Percentiles rank a stretch among this genome's conserved stretches.
phyloP scores from a whole-genome alignment of 1,140 invertebrate genomes.

The Platorchestia sp. region DNA sequence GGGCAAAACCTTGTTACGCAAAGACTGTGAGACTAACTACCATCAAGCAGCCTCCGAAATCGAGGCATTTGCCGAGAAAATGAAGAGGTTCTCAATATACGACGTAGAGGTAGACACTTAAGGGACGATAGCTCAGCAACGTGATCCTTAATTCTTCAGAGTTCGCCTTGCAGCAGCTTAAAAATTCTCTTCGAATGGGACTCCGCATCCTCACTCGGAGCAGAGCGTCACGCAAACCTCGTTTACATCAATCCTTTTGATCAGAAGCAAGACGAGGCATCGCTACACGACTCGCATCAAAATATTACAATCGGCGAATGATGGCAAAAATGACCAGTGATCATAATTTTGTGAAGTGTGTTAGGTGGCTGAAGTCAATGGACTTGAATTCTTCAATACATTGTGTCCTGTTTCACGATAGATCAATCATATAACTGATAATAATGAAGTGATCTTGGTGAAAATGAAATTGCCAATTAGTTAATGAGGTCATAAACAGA shows the following conservation, averaged over 20 bases:
- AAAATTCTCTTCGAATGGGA: not conserved
- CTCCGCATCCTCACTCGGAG: not conserved
- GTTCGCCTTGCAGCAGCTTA: not conserved
- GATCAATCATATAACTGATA: too few relatives aligned
- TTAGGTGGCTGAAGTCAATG: not conserved
- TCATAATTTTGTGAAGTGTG: not conserved
- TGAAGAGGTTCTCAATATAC: conserved; percentile 31
- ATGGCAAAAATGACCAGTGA: not conserved
- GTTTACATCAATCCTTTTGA: not conserved
- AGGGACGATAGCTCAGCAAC: not conserved
- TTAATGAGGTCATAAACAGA: too few relatives aligned
- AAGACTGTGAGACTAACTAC: not conserved
- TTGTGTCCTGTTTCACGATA: not conserved
- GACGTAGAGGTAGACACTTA: conserved; percentile 40
- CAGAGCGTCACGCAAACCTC: not conserved
- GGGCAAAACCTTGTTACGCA: not conserved
- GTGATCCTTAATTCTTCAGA: not conserved
- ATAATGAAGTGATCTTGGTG: too few relatives aligned
- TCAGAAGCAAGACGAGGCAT: not conserved
- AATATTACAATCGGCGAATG: not conserved
- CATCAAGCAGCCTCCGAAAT: not conserved
- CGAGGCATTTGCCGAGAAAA: conserved; percentile 7
- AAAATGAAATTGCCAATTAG: too few relatives aligned
- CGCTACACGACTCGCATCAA: not conserved
- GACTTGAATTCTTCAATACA: not conserved